These are phyloP conservation scores for Bursaphelenchus mucronatus DNA, from an alignment of 1,140 invertebrate genomes.

Conservation along the genomic window DNA sequence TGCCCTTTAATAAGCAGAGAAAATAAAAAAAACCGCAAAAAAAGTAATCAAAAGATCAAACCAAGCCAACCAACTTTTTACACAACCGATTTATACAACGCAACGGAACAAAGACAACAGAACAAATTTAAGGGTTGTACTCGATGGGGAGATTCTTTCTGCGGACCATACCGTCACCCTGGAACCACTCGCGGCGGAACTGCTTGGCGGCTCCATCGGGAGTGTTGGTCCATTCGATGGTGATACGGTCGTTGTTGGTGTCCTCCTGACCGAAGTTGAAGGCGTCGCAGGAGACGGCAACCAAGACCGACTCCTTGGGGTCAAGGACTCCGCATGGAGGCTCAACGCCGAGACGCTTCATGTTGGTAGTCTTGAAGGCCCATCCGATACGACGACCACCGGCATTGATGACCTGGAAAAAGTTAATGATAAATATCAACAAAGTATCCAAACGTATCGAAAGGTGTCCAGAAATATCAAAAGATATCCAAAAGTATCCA, in stretches of 20 bases:
- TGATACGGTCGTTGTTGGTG: conserved; percentile 1
- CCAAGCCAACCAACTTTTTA: too few species aligned
- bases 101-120: too few species aligned
- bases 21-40: too few species aligned
- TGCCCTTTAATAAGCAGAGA: too few species aligned
- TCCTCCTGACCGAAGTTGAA: background rate
- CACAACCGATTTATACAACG: too few species aligned
- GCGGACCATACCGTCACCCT: conserved; percentile 35
- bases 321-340: conserved; percentile 7
- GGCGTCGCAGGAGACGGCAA: conserved; percentile 4
- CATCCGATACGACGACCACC: conserved; percentile 6
- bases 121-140: conserved; percentile 23
- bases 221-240: conserved; percentile 1
- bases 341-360: background rate
- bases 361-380: conserved; percentile 2
- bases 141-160: conserved; percentile 37
- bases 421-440: too few species aligned
- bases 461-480: too few species aligned
- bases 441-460: too few species aligned
- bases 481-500: too few species aligned
- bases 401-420: background rate
- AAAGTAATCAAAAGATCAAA: too few species aligned
- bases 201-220: conserved; percentile 1
- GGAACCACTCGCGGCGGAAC: conserved; percentile 38
- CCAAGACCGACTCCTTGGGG: background rate